Evolutionary conservation across 2,113 vertebrate species (phyloP), one percentile per base, ranked within the genome.

Genomic region (Cyphomyrus discorhynchus): DNA sequence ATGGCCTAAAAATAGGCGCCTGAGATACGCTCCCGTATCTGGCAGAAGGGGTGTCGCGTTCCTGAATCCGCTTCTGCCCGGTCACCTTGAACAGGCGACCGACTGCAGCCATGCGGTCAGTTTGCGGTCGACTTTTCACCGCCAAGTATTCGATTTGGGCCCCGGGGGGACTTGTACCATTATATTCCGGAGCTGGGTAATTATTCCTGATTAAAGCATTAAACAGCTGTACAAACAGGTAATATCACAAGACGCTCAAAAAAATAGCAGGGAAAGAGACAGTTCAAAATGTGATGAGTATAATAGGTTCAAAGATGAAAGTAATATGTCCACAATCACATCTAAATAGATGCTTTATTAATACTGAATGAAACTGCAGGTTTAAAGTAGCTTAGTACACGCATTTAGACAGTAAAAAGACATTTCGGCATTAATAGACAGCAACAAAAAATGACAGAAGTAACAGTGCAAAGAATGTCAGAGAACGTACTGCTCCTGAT

Each of bases 41-140:
- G 21, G 62, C 62, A 70, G 21, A 50, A 24, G 80, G 39, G 35
- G 80, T 42, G 77, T 89, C 13, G 10, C 0, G 31, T 89, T 89
- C 88, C 2, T 56, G 5, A 42, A 50, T 58, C 10, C 17, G 13
- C 13, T 7, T 11, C 27, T 39, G 27, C 19, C 27, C 13, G 80
- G 89, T 89, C 89, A 89, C 89, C 89, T 89, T 89, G 35, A 62
- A 45, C 24, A n/a, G 15, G 13, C 19, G 10, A 70, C 62, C 3
- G 5, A 13, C 83, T 52, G 17, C 42, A 17, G 53, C 77, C 80
- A 42, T 35, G 39, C 13, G 47, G 88, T 89, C 52, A 31, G 24
- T 85, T n/a, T 46, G 31, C 46, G 47, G 74, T 80, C 13, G 15
- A 31, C 62, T 21, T 70, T 24, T 17, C 87, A n/a, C 31, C 31